A percentile compares a stretch with the other conserved stretches of the same genome.
These are phyloP conservation scores for Mareca strepera DNA, from an alignment of 2,797 vertebrate genomes.

Conservation along the genomic window DNA sequence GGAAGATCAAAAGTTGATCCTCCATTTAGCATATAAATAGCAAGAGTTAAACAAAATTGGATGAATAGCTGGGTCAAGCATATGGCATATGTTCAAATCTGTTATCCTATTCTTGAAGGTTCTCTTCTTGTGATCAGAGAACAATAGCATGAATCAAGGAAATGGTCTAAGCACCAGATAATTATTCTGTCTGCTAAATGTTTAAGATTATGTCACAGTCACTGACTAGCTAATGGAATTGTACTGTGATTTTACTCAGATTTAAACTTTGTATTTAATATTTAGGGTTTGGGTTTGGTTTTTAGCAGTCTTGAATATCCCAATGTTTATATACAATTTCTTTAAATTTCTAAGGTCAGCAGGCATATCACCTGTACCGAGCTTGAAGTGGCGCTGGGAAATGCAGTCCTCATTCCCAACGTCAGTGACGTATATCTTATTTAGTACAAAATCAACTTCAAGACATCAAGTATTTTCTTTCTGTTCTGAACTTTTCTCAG, in stretches of 20 bases:
- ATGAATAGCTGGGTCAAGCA: conserved; percentile 53
- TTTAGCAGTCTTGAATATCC: background rate
- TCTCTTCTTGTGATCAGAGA: conserved; percentile 4
- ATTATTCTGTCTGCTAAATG: background rate
- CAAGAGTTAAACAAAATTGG: conserved; percentile 55
- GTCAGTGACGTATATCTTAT: background rate
- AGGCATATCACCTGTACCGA: background rate
- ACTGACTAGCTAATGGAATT: background rate
- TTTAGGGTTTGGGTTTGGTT: background rate
- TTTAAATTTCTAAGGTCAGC: background rate
- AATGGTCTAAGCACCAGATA: background rate
- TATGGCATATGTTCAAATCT: conserved; percentile 48
- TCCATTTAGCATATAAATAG: conserved; percentile 57
- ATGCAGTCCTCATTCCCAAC: background rate
- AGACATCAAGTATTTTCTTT: background rate
- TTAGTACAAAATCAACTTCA: background rate
- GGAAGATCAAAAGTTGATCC: conserved; percentile 54
- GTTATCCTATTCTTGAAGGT: conserved; percentile 24
- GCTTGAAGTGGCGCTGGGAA: background rate
- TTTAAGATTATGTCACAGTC: background rate
- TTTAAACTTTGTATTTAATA: background rate
- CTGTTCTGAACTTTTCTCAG: background rate
- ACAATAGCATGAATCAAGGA: conserved; percentile 36
- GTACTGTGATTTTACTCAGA: background rate
- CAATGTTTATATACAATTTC: background rate